A percentile compares a stretch with the other conserved stretches of the same genome.
Conservation (phyloP, 2,888 invertebrate species). For the Allacma fusca region DNA sequence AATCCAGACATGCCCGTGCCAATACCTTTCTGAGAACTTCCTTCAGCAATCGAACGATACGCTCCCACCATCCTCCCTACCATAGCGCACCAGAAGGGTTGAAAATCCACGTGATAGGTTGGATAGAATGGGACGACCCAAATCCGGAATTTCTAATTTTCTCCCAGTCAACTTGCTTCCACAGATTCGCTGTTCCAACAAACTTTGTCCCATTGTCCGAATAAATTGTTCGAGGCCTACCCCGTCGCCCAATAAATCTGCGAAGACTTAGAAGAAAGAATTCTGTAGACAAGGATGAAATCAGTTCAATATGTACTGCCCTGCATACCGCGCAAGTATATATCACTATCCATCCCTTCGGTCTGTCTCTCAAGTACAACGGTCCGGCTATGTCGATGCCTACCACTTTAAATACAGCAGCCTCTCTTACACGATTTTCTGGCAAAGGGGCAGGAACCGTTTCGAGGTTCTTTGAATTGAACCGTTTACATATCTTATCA, state of each 20-base stretch:
- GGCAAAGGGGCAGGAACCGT: conserved; percentile 56
- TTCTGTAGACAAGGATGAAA: conserved; percentile 43
- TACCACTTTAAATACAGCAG: conserved; percentile 61
- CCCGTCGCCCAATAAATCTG: conserved; percentile 39
- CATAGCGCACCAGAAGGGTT: conserved; percentile 35
- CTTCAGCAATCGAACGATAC: conserved; percentile 50
- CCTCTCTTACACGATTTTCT: conserved; percentile 60
- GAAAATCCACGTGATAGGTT: conserved; percentile 32
- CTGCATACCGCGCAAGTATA: conserved; percentile 45
- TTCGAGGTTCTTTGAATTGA: not conserved
- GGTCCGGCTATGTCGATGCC: too few relatives aligned
- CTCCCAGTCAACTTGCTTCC: conserved; percentile 13
- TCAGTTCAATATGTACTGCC: conserved; percentile 50
- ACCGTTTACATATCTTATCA: not conserved
- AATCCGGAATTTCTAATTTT: conserved; percentile 1
- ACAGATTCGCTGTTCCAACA: conserved; percentile 41
- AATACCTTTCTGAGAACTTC: conserved; percentile 43
- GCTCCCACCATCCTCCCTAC: conserved; percentile 50
- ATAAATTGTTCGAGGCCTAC: conserved; percentile 38
- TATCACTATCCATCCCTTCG: conserved; percentile 43
- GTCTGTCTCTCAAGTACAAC: too few relatives aligned
- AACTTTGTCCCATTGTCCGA: conserved; percentile 55
- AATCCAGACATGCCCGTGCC: not conserved
- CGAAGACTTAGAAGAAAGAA: conserved; percentile 46
- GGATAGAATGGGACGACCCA: not conserved